These are phyloP conservation scores for Pemphigus obesinymphae DNA, from an alignment of 1,140 invertebrate species.

Conservation along the genomic window DNA sequence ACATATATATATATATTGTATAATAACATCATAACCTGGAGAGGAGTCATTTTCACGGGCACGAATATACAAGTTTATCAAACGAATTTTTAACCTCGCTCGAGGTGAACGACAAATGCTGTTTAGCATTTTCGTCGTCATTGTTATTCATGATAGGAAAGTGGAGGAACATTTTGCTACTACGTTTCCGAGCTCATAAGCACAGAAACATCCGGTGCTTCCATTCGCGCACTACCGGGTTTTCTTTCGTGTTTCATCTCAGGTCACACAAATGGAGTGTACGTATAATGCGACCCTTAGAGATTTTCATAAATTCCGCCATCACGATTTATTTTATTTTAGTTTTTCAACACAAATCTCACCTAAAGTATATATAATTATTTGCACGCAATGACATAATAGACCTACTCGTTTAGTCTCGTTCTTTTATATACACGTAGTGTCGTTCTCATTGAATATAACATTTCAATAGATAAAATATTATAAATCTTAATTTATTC, in stretches of 20 bases:
- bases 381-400: not conserved
- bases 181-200: slow-evolving; percentile 32
- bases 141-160: slow-evolving; percentile 19
- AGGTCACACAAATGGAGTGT: not conserved
- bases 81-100: not conserved
- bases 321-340: too few relatives aligned
- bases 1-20: too few relatives aligned
- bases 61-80: slow-evolving; percentile 1
- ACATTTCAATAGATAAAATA: too few relatives aligned
- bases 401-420: not conserved
- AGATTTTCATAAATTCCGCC: not conserved
- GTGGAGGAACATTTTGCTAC: not conserved
- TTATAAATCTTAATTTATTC: too few relatives aligned
- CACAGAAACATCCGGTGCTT: slow-evolving; percentile 32
- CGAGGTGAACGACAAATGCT: not conserved
- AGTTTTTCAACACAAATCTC: not conserved
- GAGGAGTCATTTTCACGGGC: not conserved
- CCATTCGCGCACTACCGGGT: not conserved
- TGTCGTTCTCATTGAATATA: too few relatives aligned
- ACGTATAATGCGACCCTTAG: not conserved
- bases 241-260: slow-evolving; percentile 12
- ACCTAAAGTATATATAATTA: not conserved
- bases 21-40: too few relatives aligned
- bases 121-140: slow-evolving; percentile 16
- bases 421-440: not conserved